These are phyloP conservation scores for Sander vitreus DNA, from an alignment of 2,113 vertebrate genomes.

Conservation along the genomic window DNA sequence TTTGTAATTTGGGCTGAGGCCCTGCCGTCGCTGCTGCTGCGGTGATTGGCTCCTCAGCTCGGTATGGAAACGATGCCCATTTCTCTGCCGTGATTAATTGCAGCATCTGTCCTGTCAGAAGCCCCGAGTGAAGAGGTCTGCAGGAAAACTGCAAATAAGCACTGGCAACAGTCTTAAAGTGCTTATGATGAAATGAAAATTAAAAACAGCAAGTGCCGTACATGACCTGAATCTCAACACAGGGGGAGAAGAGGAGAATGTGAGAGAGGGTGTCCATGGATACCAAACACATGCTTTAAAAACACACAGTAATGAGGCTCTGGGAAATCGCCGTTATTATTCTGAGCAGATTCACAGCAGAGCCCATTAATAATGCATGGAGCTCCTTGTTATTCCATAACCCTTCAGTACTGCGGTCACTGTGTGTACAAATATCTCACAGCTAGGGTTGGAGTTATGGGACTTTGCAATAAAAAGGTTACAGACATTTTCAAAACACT, in stretches of 20 bases:
- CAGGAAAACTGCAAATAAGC: constrained; percentile 98
- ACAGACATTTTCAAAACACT: constrained; percentile 81
- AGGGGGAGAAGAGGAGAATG: constrained; percentile 75
- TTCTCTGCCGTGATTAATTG: constrained; percentile 98
- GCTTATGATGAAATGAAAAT: constrained; percentile 99
- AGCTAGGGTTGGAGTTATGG: constrained; percentile 83
- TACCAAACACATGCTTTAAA: constrained; percentile 84
- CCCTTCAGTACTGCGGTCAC: constrained; percentile 88
- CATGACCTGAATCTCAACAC: constrained; percentile 95
- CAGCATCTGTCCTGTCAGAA: constrained; percentile 99
- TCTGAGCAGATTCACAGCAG: constrained; percentile 87
- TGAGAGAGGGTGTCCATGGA: constrained; percentile 81
- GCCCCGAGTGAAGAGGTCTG: constrained; percentile 96
- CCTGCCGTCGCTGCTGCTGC: constrained; percentile 62
- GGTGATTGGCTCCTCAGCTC: constrained; percentile 80
- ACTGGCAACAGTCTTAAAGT: constrained; percentile 98
- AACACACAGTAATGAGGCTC: constrained; percentile 88
- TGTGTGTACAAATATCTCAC: constrained; percentile 96
- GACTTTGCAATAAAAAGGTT: constrained; percentile 81
- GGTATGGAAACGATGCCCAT: constrained; percentile 89
- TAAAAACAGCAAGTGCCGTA: constrained; percentile 95
- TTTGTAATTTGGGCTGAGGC: constrained; percentile 78
- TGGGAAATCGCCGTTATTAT: constrained; percentile 87
- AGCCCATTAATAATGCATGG: constrained; percentile 92
- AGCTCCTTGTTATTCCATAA: constrained; percentile 90